Base-by-base conservation (phyloP, 2,113 vertebrate species). In the Acrocephalus kingi region DNA sequence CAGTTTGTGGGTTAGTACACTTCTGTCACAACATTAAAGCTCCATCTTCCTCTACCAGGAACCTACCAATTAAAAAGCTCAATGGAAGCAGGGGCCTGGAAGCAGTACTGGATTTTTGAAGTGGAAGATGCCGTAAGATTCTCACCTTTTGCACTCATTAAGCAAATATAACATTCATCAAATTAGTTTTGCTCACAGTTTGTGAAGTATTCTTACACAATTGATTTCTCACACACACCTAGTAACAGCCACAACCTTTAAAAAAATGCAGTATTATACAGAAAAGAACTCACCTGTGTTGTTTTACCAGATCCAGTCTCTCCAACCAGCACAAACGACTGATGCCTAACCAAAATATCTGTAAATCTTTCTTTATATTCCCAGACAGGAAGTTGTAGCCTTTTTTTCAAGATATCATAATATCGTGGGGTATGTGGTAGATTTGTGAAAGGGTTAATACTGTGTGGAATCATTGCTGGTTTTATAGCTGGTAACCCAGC, bases 261-360 rank as follows among this genome's bases (percentile, higher is more conserved):
- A 93, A n/a, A 78, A 54, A 68, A 5, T 7, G 33, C 45, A 48
- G 18, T 25, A 59, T 8, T 5, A 41, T 6, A 22, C 3, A 84
- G 14, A 9, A 30, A 90, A 31, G 73, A 95, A 93, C 98, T 97
- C 88, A 99, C 99, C 99, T 99, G 99, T 77, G 99, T 99, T 94
- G 99, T 99, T 97, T 99, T 99, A 87, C 99, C 99, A 87, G 99
- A 99, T 30, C 99, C 99, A 7, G 99, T 99, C 97, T 99, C 99
- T 91, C 99, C 99, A 51, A 99, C 99, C 71, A 99, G 97, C 71
- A 99, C 99, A 95, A 99, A 99, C 43, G 98, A 99, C 97, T 99
- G 99, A 97, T 99, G 98, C 54, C 98, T 98, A 76, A 98, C 97
- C 92, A 99, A 97, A 97, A 99, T 99, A 92, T 99, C 98, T 4